phyloP scores from a whole-genome alignment of 2,888 invertebrate genomes.

The Scaptomyza caliginosa region DNA sequence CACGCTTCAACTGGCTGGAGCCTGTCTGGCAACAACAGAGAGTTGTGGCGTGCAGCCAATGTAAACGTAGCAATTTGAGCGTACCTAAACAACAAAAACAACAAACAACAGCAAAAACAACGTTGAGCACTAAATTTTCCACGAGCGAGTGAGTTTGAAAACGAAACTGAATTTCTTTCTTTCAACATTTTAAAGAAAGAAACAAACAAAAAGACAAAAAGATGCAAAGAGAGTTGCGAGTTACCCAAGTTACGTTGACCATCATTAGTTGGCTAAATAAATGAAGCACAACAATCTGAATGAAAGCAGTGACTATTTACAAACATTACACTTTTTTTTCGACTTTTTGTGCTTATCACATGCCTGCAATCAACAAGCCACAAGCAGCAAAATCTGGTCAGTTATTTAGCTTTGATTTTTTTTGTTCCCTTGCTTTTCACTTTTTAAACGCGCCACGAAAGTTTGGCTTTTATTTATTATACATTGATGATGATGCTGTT shows the following conservation, averaged over 20 bases:
- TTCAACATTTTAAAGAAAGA: constrained; percentile 31
- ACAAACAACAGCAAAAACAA: constrained; percentile 15
- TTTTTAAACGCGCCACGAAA: constrained; percentile 54
- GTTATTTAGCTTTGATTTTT: constrained; percentile 5
- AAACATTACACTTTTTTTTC: constrained; percentile 22
- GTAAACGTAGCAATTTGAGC: constrained; percentile 71
- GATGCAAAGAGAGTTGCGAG: constrained; percentile 22
- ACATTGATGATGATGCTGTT: constrained; percentile 40
- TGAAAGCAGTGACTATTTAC: constrained; percentile 55
- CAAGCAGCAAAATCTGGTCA: constrained; percentile 22
- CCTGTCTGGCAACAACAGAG: constrained; percentile 30
- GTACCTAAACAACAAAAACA: constrained; percentile 30
- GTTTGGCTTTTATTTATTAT: constrained; percentile 55
- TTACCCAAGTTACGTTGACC: constrained; percentile 64
- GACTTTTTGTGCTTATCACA: constrained; percentile 66
- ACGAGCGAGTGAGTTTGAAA: constrained; percentile 76
- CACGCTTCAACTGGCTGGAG: constrained; percentile 74
- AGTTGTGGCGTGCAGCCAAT: constrained; percentile 57
- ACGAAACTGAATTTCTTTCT: constrained; percentile 72
- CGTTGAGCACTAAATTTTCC: constrained; percentile 77
- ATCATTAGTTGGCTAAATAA: constrained; percentile 77
- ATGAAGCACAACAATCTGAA: constrained; percentile 52
- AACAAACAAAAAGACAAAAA: not conserved
- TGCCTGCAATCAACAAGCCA: constrained; percentile 57
- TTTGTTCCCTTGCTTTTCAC: constrained; percentile 48